Conservation (phyloP, 2,888 invertebrate genomes). For the Mimumesa dahlbomi region DNA sequence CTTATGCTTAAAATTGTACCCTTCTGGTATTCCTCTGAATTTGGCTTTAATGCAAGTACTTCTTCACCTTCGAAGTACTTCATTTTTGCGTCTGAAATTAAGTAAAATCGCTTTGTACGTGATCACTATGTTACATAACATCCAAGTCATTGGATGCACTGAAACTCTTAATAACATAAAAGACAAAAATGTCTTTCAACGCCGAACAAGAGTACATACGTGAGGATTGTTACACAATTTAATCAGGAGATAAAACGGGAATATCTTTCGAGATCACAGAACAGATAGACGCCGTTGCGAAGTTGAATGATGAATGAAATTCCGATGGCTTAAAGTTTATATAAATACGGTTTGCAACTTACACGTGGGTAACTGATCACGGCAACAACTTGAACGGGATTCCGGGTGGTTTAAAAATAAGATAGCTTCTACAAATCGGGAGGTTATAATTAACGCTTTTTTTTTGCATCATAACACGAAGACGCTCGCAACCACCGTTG, state of each 20-base stretch:
- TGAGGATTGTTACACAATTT: no score
- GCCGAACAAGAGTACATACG: no score
- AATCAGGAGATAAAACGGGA: not conserved
- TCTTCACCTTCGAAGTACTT: conserved; percentile 72
- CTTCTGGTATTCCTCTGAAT: conserved; percentile 63
- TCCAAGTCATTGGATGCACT: not conserved
- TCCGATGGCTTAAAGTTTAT: not conserved
- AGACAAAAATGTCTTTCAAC: no score
- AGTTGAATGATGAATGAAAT: conserved; percentile 40
- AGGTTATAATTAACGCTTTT: conserved; percentile 71
- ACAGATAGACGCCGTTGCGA: not conserved
- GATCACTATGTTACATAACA: conserved; percentile 13
- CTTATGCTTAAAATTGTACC: conserved; percentile 66
- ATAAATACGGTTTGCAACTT: conserved; percentile 33
- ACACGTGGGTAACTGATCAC: conserved; percentile 30
- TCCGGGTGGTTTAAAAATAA: conserved; percentile 57
- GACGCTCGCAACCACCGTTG: conserved; percentile 47
- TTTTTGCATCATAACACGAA: conserved; percentile 65
- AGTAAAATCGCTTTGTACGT: no score
- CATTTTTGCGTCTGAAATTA: conserved; percentile 53
- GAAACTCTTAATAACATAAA: no score
- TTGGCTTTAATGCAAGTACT: conserved; percentile 73
- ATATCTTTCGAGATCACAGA: not conserved
- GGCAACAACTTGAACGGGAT: conserved; percentile 30
- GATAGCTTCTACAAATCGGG: conserved; percentile 57